A percentile compares a stretch with the other conserved stretches of the same genome.
These are phyloP conservation scores for Tachina fera DNA, from an alignment of 2,888 invertebrate species.

Conservation along the genomic window DNA sequence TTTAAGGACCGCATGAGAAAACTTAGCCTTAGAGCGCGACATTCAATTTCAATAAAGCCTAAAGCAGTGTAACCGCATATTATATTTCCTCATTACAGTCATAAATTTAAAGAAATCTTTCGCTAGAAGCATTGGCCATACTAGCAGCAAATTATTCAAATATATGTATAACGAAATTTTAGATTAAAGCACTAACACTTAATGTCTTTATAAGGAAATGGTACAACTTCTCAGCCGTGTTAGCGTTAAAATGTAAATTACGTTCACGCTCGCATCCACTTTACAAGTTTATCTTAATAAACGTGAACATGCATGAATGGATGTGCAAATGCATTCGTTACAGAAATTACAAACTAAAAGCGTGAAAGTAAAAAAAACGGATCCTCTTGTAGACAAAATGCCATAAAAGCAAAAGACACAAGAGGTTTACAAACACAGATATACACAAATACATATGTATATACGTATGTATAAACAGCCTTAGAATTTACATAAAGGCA, in stretches of 20 bases:
- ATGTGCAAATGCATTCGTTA: constrained; percentile 6
- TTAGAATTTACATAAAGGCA: background rate
- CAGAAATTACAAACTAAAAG: constrained; percentile 30
- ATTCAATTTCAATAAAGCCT: too few species aligned
- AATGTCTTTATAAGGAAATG: too few species aligned
- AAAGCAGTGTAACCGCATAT: too few species aligned
- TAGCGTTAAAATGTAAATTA: background rate
- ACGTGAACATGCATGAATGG: background rate
- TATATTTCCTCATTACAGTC: too few species aligned
- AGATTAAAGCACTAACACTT: too few species aligned
- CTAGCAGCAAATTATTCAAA: too few species aligned
- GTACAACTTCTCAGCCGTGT: too few species aligned
- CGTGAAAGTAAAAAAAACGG: constrained; percentile 9
- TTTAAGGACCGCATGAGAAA: too few species aligned
- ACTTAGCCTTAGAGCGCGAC: too few species aligned
- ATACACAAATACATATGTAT: background rate
- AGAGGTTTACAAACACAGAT: background rate
- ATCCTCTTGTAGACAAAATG: background rate
- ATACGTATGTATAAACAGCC: background rate
- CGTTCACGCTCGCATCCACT: background rate
- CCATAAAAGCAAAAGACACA: constrained; percentile 6
- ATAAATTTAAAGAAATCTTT: too few species aligned
- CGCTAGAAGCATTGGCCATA: too few species aligned
- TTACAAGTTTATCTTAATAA: background rate
- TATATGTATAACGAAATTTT: too few species aligned